Evolutionary conservation across 2,888 invertebrate species (phyloP), one percentile per base, ranked within the genome.

Genomic region (Drosophila siamana): DNA sequence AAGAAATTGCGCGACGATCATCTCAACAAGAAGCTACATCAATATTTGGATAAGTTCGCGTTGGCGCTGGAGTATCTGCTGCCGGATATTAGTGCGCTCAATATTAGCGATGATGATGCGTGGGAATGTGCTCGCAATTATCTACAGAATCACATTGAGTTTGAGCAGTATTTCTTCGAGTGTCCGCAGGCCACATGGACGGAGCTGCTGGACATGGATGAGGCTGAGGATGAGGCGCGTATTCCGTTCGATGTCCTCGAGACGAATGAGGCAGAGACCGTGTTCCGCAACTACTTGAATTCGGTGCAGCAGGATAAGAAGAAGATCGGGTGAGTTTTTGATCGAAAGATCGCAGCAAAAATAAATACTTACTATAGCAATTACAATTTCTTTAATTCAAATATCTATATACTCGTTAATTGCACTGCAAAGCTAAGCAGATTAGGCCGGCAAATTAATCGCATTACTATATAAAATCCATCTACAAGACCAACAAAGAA

Each of bases 201-300:
- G 72, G 96, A 95, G 91, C 93, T 95, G 75, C 93, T 94, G 47
- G 95, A 95, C 74, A 94, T 92, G 91, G 95, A 93, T 91, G 93
- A 93, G 82, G 91, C 92, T 30, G 93, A 93, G 73, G 94, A 94
- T 75, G 96, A 96, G 89, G 93, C 94, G 24, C 95, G 98, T 89
- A 97, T 99, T 90, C 98, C 98, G 0, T 97, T 97, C 91, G 98
- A 98, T 92, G 96, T 98, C 64, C 93, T 99, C 64, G 97, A 97
- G 89, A 96, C 97, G 0, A 95, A 96, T 55, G 98, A 98, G 91
- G 98, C 98, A 0, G 98, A 98, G 90, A 96, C 96, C 4, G 97
- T 97, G 15, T 99, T 97, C 93, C 96, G 97, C 90, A 97, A 97
- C 85, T 98, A 97, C 92, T 94, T 98, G 59, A 98, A 97, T 90